Evolutionary conservation across 1,140 invertebrate species (phyloP), one percentile per base, ranked within the genome.

Genomic region (Neodiprion fabricii): DNA sequence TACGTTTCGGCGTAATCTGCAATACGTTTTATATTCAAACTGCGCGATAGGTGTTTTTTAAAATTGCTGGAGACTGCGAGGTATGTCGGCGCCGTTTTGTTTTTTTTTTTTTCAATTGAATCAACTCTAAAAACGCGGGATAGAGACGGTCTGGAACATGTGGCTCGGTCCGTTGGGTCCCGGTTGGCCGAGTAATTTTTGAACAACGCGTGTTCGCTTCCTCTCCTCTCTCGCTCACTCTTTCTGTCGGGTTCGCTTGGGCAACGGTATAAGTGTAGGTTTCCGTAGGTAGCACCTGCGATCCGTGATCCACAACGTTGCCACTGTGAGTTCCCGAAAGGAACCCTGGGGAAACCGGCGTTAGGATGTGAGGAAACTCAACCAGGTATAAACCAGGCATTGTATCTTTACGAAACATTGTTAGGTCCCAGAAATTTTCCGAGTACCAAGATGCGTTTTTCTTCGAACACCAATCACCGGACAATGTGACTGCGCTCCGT

Each of bases 221-320:
- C 53, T 61, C 53, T 61, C n/a, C n/a, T 61, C 53, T 61, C 53
- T 61, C 53, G 53, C 11, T 61, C 53, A 0, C 11, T 61, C 53
- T 17, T 61, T 12, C 53, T 61, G 53, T 61, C 9, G 53, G 53
- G 53, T 61, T 61, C 53, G 53, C n/a, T 61, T 61, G 53, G 53
- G 11, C 53, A 61, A 61, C 53, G 53, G 53, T 61, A 40, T 40
- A 61, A 61, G 53, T 61, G 53, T 61, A 61, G 53, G 53, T 61
- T 61, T 61, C 53, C 53, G 53, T 61, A 61, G 53, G 53, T 61
- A 61, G 53, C 53, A 61, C 53, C 53, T 61, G 53, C 53, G 53
- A 61, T 12, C 53, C 53, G n/a, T 61, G 53, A 14, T 61, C 53
- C 53, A 61, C 53, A 61, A 61, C 53, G 53, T 61, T 61, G 53